These are phyloP conservation scores for Tenthredo notha DNA, from an alignment of 2,888 invertebrate species.

Conservation along the genomic window DNA sequence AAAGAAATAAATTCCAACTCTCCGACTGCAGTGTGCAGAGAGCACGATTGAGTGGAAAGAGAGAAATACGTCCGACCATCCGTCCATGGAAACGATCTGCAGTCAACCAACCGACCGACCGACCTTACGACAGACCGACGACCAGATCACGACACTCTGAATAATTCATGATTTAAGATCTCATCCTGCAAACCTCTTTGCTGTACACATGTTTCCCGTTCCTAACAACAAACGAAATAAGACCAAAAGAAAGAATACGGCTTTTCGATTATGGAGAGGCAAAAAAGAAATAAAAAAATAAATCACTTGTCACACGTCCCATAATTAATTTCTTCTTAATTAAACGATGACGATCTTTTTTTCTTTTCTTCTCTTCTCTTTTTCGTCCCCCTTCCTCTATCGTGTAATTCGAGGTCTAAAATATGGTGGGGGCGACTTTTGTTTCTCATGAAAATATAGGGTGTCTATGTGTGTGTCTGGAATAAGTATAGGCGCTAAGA, in stretches of 20 bases:
- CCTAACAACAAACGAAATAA: constrained; percentile 18
- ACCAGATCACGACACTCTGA: constrained; percentile 60
- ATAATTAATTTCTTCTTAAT: not conserved
- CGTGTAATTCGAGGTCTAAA: not conserved
- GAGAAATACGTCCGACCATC: constrained; percentile 68
- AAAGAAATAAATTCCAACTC: constrained; percentile 21
- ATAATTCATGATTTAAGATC: constrained; percentile 48
- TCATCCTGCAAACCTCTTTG: constrained; percentile 35
- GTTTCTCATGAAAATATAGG: constrained; percentile 13
- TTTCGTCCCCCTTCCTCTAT: not conserved
- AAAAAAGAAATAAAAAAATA: not conserved
- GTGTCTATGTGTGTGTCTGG: not conserved
- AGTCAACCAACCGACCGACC: constrained; percentile 61
- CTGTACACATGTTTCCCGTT: constrained; percentile 49
- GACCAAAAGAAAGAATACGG: not conserved
- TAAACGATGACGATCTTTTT: not conserved
- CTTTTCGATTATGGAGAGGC: not conserved
- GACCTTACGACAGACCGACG: not conserved
- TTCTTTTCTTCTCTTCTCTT: not conserved
- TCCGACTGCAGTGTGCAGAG: not conserved
- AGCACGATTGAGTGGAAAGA: constrained; percentile 69
- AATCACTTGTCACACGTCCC: not conserved
- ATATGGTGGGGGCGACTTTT: not conserved
- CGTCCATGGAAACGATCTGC: constrained; percentile 58
- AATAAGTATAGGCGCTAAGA: not conserved